These are phyloP conservation scores for Irena cyanogastra DNA, from an alignment of 2,113 vertebrate species.

Conservation along the genomic window DNA sequence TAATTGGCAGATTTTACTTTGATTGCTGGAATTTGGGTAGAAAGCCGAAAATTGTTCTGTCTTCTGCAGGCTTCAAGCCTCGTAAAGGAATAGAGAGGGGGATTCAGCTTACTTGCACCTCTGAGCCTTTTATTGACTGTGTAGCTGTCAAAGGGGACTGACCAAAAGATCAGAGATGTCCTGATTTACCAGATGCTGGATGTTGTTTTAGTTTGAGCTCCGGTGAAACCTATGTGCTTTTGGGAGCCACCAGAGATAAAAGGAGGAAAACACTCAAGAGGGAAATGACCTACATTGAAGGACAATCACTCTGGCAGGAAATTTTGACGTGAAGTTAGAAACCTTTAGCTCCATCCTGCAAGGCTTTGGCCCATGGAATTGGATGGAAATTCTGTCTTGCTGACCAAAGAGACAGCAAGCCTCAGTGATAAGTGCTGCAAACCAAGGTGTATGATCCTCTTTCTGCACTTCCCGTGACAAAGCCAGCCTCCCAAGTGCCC, in stretches of 20 bases:
- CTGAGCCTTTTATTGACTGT: background rate
- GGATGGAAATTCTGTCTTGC: background rate
- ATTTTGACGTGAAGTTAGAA: background rate
- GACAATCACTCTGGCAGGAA: background rate
- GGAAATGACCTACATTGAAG: conserved; percentile 44
- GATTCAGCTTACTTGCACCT: background rate
- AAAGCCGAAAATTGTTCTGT: background rate
- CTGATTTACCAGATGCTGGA: background rate
- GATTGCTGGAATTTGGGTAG: background rate
- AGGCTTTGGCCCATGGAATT: background rate
- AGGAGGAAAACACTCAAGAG: background rate
- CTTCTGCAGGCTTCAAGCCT: background rate
- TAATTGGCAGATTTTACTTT: background rate
- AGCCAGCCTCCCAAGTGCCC: background rate
- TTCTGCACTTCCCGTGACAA: background rate
- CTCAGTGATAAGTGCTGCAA: background rate
- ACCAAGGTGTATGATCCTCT: fast-evolving
- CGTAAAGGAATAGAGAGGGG: background rate
- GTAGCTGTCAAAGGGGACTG: conserved; percentile 30
- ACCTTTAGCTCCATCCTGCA: background rate
- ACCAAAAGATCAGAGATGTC: conserved; percentile 20
- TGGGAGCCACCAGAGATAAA: conserved; percentile 40
- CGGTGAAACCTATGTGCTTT: conserved; percentile 19
- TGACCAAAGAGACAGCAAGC: background rate
- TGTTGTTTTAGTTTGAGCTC: conserved; percentile 46